Percentiles rank a stretch among this genome's conserved stretches.
Evolutionary conservation across 1,140 invertebrate genomes (phyloP).

Genomic region (Oryctes rhinoceros): DNA sequence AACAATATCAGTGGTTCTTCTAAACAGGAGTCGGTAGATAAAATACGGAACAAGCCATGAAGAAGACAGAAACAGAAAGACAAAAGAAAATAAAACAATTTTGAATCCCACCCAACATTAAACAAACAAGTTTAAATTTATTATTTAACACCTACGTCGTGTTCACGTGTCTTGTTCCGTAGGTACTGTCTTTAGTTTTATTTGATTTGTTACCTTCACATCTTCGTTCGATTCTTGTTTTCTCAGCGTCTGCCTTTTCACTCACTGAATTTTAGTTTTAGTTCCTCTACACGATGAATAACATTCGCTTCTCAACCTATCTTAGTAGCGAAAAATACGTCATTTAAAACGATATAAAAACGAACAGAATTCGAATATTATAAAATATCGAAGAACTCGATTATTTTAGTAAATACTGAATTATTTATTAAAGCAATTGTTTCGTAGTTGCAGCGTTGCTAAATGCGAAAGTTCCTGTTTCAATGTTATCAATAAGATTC

Average conservation of each 20-base stretch:
- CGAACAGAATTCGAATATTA: too few species aligned
- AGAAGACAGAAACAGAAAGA: neutral
- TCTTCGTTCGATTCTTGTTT: slow-evolving; percentile 8
- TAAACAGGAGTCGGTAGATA: neutral
- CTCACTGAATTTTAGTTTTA: neutral
- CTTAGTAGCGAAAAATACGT: too few species aligned
- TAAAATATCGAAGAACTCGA: too few species aligned
- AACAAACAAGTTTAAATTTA: slow-evolving; percentile 37
- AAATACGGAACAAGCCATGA: neutral
- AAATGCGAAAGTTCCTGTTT: too few species aligned
- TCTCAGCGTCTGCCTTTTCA: neutral
- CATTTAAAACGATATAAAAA: too few species aligned
- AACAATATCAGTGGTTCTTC: neutral
- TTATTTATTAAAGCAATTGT: too few species aligned
- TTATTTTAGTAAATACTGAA: too few species aligned
- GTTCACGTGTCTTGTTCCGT: slow-evolving; percentile 10
- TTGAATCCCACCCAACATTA: neutral
- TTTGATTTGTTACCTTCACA: slow-evolving; percentile 8
- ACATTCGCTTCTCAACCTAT: too few species aligned
- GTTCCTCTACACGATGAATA: too few species aligned
- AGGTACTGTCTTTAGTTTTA: slow-evolving; percentile 22
- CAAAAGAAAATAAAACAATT: slow-evolving; percentile 19
- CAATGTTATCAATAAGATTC: too few species aligned
- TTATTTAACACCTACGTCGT: slow-evolving; percentile 34
- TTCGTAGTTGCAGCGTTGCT: too few species aligned